Base-by-base conservation (phyloP, 53 echinoderm and acorn worm species). In the Crossaster papposus region DNA sequence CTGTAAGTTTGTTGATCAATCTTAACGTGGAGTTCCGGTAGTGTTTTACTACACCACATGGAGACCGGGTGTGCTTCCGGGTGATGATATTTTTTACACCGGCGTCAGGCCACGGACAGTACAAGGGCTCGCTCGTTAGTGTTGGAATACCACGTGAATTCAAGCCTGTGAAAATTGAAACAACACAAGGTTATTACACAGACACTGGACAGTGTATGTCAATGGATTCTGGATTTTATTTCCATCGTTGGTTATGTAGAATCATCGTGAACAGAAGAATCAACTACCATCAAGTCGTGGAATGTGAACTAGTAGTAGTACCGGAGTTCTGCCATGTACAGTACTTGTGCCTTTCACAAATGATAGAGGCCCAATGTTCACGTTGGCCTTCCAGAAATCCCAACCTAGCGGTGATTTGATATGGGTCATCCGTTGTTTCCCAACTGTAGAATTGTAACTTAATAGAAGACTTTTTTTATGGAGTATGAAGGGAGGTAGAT, bases 121-220 rank as follows among this genome's bases (percentile, higher is more conserved):
- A 23, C 28, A 68, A 68, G 28, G 68, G 4, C 24, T 28, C 68
- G 24, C 14, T n/a, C 4, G 28, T 68, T n/a, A 11, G 68, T 3
- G 24, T 68, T 68, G 68, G 68, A 68, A 68, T 68, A 68, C n/a
- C 64, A 64, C 68, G 68, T 68, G 68, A 68, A 68, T 7, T 68
- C 68, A 68, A 3, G 2, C 55, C 58, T 4, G 58, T 20, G 58
- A 11, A 58, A 58, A 14, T 58, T 4, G 58, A 58, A 58, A 58
- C 17, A 15, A 20, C 58, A 58, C 58, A 4, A 44, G 44, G 58
- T 18, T 58, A 18, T 17, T n/a, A n/a, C n/a, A n/a, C n/a, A n/a
- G n/a, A n/a, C n/a, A n/a, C n/a, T n/a, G 3, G 17, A 58, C 58
- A 15, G 22, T 11, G 22, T 20, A 20, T 58, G 17, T 2, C 17